Percentiles rank a stretch among this genome's conserved stretches.
Conservation (phyloP, 2,113 vertebrate genomes). For the Brachirus orientalis region DNA sequence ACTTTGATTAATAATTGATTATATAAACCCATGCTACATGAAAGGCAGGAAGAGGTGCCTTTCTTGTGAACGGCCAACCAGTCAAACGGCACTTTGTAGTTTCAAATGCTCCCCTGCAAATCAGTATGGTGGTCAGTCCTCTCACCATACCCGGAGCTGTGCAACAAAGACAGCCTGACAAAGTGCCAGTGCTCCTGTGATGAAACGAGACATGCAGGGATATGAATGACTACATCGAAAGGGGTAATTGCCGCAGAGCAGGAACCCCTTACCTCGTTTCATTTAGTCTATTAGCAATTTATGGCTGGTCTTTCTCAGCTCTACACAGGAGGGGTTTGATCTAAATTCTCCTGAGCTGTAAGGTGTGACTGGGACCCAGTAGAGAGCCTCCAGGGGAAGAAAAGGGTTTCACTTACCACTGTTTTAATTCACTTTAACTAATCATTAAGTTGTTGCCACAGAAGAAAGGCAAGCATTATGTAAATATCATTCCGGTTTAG, state of each 20-base stretch:
- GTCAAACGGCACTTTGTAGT: slow-evolving; percentile 99
- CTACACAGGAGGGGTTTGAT: slow-evolving; percentile 83
- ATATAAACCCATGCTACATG: slow-evolving; percentile 90
- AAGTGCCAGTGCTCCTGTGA: slow-evolving; percentile 71
- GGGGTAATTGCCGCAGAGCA: slow-evolving; percentile 80
- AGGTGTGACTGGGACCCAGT: slow-evolving; percentile 72
- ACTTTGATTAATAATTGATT: slow-evolving; percentile 99
- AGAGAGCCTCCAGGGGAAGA: slow-evolving; percentile 66
- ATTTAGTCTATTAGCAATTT: slow-evolving; percentile 97
- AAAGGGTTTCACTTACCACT: slow-evolving; percentile 65
- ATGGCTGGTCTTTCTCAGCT: slow-evolving; percentile 90
- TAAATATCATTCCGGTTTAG: slow-evolving; percentile 71
- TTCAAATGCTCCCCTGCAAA: slow-evolving; percentile 89
- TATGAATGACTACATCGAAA: slow-evolving; percentile 84
- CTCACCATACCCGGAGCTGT: slow-evolving; percentile 50
- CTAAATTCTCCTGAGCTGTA: slow-evolving; percentile 78
- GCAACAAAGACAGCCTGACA: slow-evolving; percentile 68
- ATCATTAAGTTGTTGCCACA: slow-evolving; percentile 70
- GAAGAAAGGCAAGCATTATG: slow-evolving; percentile 64
- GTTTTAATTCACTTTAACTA: slow-evolving; percentile 70
- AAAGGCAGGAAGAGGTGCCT: slow-evolving; percentile 97
- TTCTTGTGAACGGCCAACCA: slow-evolving; percentile 87
- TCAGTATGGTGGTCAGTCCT: slow-evolving; percentile 76
- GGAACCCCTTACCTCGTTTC: slow-evolving; percentile 86
- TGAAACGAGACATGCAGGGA: slow-evolving; percentile 82